A percentile compares a stretch with the other conserved stretches of the same genome.
These are phyloP conservation scores for Bimastos eiseni DNA, from an alignment of 2,888 invertebrate species.

Conservation along the genomic window DNA sequence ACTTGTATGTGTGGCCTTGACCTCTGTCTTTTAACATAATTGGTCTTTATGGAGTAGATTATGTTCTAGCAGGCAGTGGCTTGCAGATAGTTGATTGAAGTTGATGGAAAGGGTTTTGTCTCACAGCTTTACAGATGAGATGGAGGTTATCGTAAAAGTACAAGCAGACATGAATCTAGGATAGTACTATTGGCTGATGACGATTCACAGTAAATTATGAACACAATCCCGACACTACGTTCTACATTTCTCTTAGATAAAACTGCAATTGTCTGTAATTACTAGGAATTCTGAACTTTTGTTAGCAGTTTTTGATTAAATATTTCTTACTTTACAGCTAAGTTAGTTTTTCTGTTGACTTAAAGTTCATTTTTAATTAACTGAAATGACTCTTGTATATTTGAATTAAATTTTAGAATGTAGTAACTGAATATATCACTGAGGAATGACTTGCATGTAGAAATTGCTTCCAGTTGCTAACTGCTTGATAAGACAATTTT, in stretches of 20 bases:
- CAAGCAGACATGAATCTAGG: not conserved
- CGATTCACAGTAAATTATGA: not conserved
- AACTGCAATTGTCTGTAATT: not conserved
- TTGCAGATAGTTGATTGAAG: not conserved
- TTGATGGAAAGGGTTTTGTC: not conserved
- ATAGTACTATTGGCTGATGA: not conserved
- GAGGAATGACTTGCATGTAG: not conserved
- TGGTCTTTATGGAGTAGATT: not conserved
- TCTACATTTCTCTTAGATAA: not conserved
- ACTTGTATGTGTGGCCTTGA: not conserved
- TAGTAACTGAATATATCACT: not conserved
- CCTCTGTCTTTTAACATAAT: not conserved
- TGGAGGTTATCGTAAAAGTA: too few relatives aligned
- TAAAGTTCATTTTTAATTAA: not conserved
- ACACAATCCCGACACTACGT: too few relatives aligned
- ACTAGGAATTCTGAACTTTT: not conserved
- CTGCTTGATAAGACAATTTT: not conserved
- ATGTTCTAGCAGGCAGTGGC: not conserved
- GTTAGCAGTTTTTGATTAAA: not conserved
- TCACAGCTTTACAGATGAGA: too few relatives aligned
- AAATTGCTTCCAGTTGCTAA: constrained; percentile 13
- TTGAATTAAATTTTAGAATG: not conserved
- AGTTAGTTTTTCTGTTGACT: not conserved
- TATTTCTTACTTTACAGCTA: not conserved
- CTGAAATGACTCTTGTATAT: not conserved